phyloP scores from a whole-genome alignment of 1,140 invertebrate genomes.

The Papilio glaucus region DNA sequence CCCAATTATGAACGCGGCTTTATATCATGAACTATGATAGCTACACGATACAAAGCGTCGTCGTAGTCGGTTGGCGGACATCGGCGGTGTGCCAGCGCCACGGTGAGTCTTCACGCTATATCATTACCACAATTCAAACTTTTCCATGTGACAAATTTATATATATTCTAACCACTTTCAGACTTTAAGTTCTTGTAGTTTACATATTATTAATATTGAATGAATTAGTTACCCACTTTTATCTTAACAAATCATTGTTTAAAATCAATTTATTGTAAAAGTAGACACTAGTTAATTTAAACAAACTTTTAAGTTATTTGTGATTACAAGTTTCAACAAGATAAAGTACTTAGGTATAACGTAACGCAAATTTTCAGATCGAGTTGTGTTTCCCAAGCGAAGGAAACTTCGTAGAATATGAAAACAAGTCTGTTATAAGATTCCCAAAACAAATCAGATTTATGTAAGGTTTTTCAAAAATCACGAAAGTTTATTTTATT shows the following conservation, averaged over 20 bases:
- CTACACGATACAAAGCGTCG: conserved; percentile 42
- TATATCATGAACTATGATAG: conserved; percentile 43
- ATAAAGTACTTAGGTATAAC: background rate
- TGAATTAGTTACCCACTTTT: too few species aligned
- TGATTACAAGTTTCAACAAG: background rate
- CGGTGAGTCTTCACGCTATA: conserved; percentile 23
- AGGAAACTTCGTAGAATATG: background rate
- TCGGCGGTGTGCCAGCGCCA: conserved; percentile 30
- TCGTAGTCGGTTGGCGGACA: conserved; percentile 46
- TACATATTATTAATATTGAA: too few species aligned
- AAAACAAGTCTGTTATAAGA: too few species aligned
- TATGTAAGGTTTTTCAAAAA: too few species aligned
- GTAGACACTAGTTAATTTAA: background rate
- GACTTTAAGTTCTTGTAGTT: too few species aligned
- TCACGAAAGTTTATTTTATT: too few species aligned
- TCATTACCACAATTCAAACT: conserved; percentile 17
- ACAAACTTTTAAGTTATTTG: background rate
- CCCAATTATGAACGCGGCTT: conserved; percentile 49
- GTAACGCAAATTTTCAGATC: background rate
- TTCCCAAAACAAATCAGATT: too few species aligned
- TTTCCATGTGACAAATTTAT: background rate
- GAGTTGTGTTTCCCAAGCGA: background rate
- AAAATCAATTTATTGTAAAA: background rate
- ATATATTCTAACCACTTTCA: background rate
- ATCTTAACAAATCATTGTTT: background rate